Percentiles rank a stretch among this genome's conserved stretches.
These are phyloP conservation scores for Centruroides sculpturatus DNA, from an alignment of 1,140 invertebrate genomes.

Conservation along the genomic window DNA sequence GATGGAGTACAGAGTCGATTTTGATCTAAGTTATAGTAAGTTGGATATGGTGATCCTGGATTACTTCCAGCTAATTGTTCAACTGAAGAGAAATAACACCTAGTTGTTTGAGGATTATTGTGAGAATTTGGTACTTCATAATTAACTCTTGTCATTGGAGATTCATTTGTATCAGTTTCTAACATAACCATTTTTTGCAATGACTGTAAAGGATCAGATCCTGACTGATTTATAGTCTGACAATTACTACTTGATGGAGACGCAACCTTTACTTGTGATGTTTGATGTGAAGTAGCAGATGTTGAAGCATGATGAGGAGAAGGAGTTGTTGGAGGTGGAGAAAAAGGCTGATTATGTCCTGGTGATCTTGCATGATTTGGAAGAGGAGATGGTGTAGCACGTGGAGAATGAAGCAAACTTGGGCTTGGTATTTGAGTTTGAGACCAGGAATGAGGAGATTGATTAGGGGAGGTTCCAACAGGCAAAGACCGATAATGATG, in stretches of 20 bases:
- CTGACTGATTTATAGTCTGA: neutral
- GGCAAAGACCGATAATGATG: constrained; percentile 14
- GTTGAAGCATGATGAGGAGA: constrained; percentile 15
- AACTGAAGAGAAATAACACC: constrained; percentile 10
- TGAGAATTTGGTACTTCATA: constrained; percentile 11
- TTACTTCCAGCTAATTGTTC: constrained; percentile 12
- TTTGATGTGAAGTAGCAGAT: constrained; percentile 2
- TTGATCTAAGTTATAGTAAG: constrained; percentile 20
- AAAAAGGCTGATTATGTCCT: neutral
- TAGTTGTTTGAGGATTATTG: constrained; percentile 1
- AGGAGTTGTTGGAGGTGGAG: constrained; percentile 15
- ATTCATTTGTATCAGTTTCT: constrained; percentile 14
- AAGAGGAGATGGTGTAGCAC: constrained; percentile 18
- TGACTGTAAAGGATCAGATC: constrained; percentile 21
- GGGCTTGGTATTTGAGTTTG: constrained; percentile 19
- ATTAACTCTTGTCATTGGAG: constrained; percentile 9
- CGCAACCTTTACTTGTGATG: neutral
- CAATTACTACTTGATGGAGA: neutral
- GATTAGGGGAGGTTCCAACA: constrained; percentile 6
- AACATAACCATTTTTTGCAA: constrained; percentile 23
- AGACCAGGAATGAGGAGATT: constrained; percentile 15
- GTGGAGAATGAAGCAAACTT: constrained; percentile 16
- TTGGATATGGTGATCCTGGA: constrained; percentile 18
- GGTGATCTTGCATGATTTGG: neutral
- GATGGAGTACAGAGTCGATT: constrained; percentile 20